Base-by-base conservation (phyloP, 1,140 invertebrate genomes). In the Sycophila sp. region DNA sequence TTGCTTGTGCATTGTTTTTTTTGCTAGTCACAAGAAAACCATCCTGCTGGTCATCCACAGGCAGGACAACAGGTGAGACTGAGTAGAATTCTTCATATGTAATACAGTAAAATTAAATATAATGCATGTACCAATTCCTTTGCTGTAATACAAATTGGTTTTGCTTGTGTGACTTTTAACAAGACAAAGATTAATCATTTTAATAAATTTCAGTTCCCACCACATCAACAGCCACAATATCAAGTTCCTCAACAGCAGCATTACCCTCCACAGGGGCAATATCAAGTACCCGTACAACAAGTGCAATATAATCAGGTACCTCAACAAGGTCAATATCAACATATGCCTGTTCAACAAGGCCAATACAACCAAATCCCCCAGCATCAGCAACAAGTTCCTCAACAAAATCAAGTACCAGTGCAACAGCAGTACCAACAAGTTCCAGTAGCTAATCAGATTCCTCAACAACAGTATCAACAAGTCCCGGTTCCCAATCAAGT, bases 1-100 rank as follows among this genome's bases (percentile, higher is more conserved):
- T 28, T 76, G 78, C 76, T 79, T 83, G 71, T 83, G 78, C 80
- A 81, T 73, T 76, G n/a, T 82, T 81, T 73, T n/a, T n/a, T 78
- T 78, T 76, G 69, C 65, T 78, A 83, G 79, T 72, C 77, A 73
- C 75, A 75, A 68, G 60, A 78, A 32, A 70, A 69, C 58, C 73
- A 68, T 55, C 36, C 58, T 62, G 62, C 59, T 49, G 67, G 68
- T 72, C 63, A 75, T 38, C 68, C 60, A n/a, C 73, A 73, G 34
- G 40, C 63, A 68, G 69, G 72, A 55, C 56, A 67, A 10, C 73
- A 76, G 73, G 75, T 76, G 55, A 72, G 69, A 65, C 65, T 30
- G 22, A 24, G 24, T 76, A 66, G 51, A 55, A 58, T 49, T 68
- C n/a, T n/a, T n/a, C n/a, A n/a, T n/a, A n/a, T n/a, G n/a, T n/a